A percentile compares a stretch with the other conserved stretches of the same genome.
These are phyloP conservation scores for Chrysodeixis includens DNA, from an alignment of 2,888 invertebrate species.

Conservation along the genomic window DNA sequence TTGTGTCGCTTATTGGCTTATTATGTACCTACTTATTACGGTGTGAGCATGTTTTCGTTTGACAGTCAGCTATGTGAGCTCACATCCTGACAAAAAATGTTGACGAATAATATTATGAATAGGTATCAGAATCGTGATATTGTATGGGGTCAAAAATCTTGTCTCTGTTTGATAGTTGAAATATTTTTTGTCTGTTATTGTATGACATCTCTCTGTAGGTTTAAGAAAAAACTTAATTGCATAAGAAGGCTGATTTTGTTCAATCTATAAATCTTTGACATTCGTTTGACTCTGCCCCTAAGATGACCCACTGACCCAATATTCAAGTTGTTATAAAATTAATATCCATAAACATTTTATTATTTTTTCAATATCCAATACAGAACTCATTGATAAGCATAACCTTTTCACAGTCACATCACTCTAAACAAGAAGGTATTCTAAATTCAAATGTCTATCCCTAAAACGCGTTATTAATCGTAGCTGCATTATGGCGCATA, in stretches of 20 bases:
- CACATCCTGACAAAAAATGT: background rate
- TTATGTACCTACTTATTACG: slow-evolving; percentile 9
- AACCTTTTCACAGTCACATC: background rate
- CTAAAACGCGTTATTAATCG: slow-evolving; percentile 24
- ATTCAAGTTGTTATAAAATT: background rate
- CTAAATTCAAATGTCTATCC: slow-evolving; percentile 8
- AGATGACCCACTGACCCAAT: too few species aligned
- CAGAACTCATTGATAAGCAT: background rate
- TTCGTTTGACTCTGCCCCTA: too few species aligned
- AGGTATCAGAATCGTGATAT: background rate
- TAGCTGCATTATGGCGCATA: slow-evolving; percentile 41
- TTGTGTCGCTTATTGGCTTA: slow-evolving; percentile 21
- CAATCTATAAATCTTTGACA: too few species aligned
- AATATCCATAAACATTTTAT: background rate
- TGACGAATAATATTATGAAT: background rate
- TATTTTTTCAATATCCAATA: background rate
- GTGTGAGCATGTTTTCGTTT: background rate
- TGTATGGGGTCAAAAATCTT: too few species aligned
- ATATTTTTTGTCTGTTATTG: background rate
- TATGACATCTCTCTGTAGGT: too few species aligned
- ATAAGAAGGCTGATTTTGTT: too few species aligned
- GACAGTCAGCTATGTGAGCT: background rate
- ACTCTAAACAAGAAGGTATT: background rate
- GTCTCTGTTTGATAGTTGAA: too few species aligned
- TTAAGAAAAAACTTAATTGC: too few species aligned